Evolutionary conservation across 2,888 invertebrate genomes (phyloP).

Genomic region (Drosophila birchii): DNA sequence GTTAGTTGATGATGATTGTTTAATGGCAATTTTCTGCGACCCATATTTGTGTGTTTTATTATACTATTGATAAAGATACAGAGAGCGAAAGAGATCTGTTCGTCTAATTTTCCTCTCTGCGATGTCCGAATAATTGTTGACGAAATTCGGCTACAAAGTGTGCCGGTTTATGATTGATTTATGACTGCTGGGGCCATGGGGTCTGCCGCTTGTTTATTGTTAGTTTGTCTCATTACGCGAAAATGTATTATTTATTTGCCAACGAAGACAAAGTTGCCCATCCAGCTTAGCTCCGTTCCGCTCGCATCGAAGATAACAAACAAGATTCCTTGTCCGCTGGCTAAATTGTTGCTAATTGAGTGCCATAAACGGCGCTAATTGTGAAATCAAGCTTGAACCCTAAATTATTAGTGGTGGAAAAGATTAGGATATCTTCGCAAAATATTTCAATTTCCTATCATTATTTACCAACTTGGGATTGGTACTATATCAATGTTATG

Average conservation of each 20-base stretch:
- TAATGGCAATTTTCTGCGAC: slow-evolving; percentile 42
- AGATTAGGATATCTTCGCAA: slow-evolving; percentile 19
- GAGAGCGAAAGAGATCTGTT: not conserved
- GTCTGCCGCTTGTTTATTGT: slow-evolving; percentile 25
- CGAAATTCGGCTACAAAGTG: slow-evolving; percentile 21
- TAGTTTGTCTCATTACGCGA: slow-evolving; percentile 42
- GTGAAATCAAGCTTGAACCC: slow-evolving; percentile 23
- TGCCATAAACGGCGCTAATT: slow-evolving; percentile 36
- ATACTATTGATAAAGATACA: slow-evolving; percentile 20
- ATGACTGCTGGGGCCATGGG: slow-evolving; percentile 15
- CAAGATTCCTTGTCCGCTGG: slow-evolving; percentile 48
- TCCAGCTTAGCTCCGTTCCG: not conserved
- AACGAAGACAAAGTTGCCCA: slow-evolving; percentile 28
- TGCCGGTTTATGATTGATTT: slow-evolving; percentile 39
- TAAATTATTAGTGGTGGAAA: slow-evolving; percentile 2
- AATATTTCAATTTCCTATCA: slow-evolving; percentile 11
- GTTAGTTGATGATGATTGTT: slow-evolving; percentile 53
- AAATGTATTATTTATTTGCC: slow-evolving; percentile 41
- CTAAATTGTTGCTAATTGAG: slow-evolving; percentile 51
- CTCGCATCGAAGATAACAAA: slow-evolving; percentile 31
- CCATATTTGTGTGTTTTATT: slow-evolving; percentile 18
- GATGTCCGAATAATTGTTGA: slow-evolving; percentile 13
- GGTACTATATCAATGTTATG: slow-evolving; percentile 6
- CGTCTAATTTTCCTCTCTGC: slow-evolving; percentile 3
- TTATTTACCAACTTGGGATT: not conserved